Evolutionary conservation across 2,888 invertebrate species (phyloP).

Genomic region (Apamea anceps): DNA sequence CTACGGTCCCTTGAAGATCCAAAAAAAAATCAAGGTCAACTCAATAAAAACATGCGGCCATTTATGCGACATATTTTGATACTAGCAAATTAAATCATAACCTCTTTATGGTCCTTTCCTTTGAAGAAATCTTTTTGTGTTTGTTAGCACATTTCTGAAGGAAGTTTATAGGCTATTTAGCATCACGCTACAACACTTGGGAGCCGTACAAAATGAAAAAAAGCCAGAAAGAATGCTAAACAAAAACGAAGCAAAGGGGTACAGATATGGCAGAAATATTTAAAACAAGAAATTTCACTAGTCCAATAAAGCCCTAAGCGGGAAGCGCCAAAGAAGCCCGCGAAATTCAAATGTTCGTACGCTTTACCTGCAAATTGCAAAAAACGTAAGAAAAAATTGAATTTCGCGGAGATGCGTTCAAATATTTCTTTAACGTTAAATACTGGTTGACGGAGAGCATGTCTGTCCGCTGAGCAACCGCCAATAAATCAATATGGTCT

Average conservation of each 20-base stretch:
- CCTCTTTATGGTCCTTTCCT: no score
- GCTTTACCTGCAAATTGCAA: not conserved
- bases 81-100: no score
- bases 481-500: slow-evolving; percentile 61
- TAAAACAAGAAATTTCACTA: not conserved
- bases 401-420: slow-evolving; percentile 40
- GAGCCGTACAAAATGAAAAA: not conserved
- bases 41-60: no score
- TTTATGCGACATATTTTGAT: no score
- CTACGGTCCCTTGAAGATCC: no score
- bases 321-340: not conserved
- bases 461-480: slow-evolving; percentile 36
- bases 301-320: no score
- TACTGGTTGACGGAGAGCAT: slow-evolving; percentile 46
- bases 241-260: no score
- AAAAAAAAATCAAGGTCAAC: no score
- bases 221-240: not conserved
- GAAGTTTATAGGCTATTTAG: not conserved
- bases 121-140: not conserved
- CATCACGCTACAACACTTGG: not conserved
- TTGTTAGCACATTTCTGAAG: not conserved
- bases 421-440: slow-evolving; percentile 52
- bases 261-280: no score
- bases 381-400: not conserved
- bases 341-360: slow-evolving; percentile 3